A percentile compares a stretch with the other conserved stretches of the same genome.
phyloP scores from a whole-genome alignment of 2,797 vertebrate genomes.

The Karalla daura region DNA sequence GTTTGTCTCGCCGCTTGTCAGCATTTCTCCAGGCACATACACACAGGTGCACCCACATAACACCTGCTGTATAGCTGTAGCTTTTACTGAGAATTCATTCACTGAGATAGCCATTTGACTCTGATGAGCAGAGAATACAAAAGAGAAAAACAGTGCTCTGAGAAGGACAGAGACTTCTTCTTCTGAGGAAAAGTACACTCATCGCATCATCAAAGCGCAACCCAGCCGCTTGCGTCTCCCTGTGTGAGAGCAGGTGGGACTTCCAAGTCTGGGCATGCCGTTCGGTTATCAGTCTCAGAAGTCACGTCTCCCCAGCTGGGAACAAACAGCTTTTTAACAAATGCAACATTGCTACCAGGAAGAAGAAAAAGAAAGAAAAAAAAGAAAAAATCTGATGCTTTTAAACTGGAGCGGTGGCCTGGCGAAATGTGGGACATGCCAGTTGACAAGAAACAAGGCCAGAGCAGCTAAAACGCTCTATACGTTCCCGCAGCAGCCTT shows the following conservation, averaged over 20 bases:
- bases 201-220: conserved; percentile 23
- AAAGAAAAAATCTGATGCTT: conserved; percentile 1
- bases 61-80: conserved; percentile 52
- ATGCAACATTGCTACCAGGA: conserved; percentile 14
- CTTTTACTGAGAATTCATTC: conserved; percentile 35
- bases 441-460: conserved; percentile 21
- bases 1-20: conserved; percentile 62
- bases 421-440: conserved; percentile 18
- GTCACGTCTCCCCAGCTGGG: conserved; percentile 35
- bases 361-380: not conserved
- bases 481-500: not conserved
- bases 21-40: conserved; percentile 51
- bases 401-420: not conserved
- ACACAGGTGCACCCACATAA: conserved; percentile 2
- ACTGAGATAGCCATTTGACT: conserved; percentile 13
- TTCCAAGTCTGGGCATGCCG: conserved; percentile 20
- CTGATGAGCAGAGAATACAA: too few species aligned
- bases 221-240: conserved; percentile 4
- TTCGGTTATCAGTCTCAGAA: conserved; percentile 17
- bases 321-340: too few species aligned
- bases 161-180: not conserved
- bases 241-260: conserved; percentile 36
- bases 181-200: conserved; percentile 1
- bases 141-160: conserved; percentile 2
- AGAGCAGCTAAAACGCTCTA: not conserved